Conservation (phyloP, 2,888 invertebrate genomes). For the Silvanus unidentatus region DNA sequence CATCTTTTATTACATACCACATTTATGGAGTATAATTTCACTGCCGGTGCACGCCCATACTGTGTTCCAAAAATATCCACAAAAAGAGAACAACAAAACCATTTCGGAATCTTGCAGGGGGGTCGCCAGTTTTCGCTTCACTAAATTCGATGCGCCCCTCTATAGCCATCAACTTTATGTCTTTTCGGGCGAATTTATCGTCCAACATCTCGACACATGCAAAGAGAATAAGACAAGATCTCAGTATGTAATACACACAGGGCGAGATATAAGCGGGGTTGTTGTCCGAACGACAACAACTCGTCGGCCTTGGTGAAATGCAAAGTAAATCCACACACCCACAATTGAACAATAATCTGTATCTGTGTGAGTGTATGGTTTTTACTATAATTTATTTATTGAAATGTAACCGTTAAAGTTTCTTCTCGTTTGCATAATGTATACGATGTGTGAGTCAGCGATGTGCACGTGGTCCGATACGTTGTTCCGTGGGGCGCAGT, state of each 20-base stretch:
- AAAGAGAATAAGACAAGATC: too few species aligned
- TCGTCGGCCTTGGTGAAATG: conserved; percentile 30
- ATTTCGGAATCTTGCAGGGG: neutral
- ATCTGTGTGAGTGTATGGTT: neutral
- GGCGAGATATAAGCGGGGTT: conserved; percentile 27
- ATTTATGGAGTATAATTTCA: too few species aligned
- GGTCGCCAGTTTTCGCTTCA: too few species aligned
- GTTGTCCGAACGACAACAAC: conserved; percentile 26
- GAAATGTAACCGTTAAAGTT: neutral
- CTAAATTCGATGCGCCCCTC: too few species aligned
- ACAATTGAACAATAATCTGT: conserved; percentile 11
- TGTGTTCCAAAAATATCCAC: conserved; percentile 23
- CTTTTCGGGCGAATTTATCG: too few species aligned
- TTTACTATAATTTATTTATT: neutral
- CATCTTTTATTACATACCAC: conserved; percentile 10
- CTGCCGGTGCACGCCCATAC: too few species aligned
- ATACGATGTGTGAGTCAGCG: too few species aligned
- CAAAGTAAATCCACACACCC: conserved; percentile 23
- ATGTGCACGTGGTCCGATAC: too few species aligned
- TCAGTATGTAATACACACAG: too few species aligned
- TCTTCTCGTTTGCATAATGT: neutral
- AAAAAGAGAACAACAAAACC: conserved; percentile 6
- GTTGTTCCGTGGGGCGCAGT: too few species aligned
- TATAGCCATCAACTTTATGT: too few species aligned
- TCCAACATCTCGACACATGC: too few species aligned